These are phyloP conservation scores for Goniozus legneri DNA, from an alignment of 1,140 invertebrate genomes.

Conservation along the genomic window DNA sequence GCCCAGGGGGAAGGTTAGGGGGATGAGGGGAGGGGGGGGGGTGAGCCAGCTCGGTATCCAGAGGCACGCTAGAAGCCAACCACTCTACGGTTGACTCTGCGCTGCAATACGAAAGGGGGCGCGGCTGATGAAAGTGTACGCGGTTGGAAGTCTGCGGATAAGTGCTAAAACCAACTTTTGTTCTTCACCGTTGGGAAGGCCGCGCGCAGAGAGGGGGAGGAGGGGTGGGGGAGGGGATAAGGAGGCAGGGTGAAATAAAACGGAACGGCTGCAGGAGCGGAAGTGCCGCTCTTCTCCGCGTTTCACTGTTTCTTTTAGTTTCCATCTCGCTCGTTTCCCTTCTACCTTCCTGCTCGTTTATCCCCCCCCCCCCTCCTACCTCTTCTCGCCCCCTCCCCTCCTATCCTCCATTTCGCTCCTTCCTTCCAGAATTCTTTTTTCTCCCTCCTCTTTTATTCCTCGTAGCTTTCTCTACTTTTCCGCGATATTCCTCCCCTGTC, in stretches of 20 bases:
- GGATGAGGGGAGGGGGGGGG: too few species aligned
- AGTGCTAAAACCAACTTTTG: conserved; percentile 33
- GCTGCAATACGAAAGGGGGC: too few species aligned
- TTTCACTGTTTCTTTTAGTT: too few species aligned
- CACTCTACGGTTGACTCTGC: too few species aligned
- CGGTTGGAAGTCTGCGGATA: conserved; percentile 22
- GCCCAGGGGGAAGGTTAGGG: neutral
- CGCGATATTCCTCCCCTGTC: too few species aligned
- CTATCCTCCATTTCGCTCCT: conserved; percentile 5
- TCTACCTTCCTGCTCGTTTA: too few species aligned
- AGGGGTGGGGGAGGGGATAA: conserved; percentile 5
- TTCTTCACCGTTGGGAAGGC: conserved; percentile 8
- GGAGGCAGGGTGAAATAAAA: conserved; percentile 20
- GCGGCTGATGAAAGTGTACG: too few species aligned
- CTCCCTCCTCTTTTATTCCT: neutral
- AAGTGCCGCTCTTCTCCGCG: too few species aligned
- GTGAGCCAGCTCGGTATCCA: too few species aligned
- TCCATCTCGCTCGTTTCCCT: too few species aligned
- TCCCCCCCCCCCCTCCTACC: conserved; percentile 9
- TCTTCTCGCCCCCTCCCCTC: conserved; percentile 13
- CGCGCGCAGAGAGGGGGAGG: neutral
- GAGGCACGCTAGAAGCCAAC: too few species aligned
- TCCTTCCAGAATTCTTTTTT: neutral
- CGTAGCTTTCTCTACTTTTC: too few species aligned
- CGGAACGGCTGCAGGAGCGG: conserved; percentile 17